A percentile compares a stretch with the other conserved stretches of the same genome.
Conservation (phyloP, 2,888 invertebrate species). For the Lasius fuliginosus region DNA sequence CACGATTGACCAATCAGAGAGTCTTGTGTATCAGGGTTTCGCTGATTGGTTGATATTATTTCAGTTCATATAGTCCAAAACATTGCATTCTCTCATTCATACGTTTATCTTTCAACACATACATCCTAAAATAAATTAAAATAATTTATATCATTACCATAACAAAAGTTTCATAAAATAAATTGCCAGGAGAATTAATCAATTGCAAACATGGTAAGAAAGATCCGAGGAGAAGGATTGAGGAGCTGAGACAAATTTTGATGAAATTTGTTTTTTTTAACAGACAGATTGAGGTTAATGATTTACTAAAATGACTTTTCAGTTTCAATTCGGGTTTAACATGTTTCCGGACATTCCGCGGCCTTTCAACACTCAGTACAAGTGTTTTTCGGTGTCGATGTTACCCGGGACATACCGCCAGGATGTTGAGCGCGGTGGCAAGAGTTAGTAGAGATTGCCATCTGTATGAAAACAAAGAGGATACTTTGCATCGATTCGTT, state of each 20-base stretch:
- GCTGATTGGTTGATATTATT: too few relatives aligned
- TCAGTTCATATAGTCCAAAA: too few relatives aligned
- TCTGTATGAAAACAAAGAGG: not conserved
- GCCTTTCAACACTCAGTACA: constrained; percentile 94
- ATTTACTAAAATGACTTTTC: constrained; percentile 71
- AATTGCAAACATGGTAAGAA: constrained; percentile 66
- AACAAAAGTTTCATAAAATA: not conserved
- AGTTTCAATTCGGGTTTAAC: constrained; percentile 94
- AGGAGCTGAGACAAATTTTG: constrained; percentile 12
- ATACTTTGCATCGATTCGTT: constrained; percentile 19
- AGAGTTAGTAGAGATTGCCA: constrained; percentile 90
- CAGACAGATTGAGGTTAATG: constrained; percentile 68
- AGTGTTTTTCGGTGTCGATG: constrained; percentile 98
- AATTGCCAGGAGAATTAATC: not conserved
- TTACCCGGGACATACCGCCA: constrained; percentile 96
- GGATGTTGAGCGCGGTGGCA: constrained; percentile 98
- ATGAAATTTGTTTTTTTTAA: constrained; percentile 27
- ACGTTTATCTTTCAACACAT: too few relatives aligned
- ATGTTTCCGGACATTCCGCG: constrained; percentile 95
- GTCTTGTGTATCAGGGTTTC: too few relatives aligned
- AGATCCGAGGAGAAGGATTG: not conserved
- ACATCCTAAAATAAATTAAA: too few relatives aligned
- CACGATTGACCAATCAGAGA: too few relatives aligned
- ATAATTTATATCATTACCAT: not conserved
- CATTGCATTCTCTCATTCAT: too few relatives aligned